phyloP scores from a whole-genome alignment of 2,888 invertebrate species.

The Ametastegia equiseti region DNA sequence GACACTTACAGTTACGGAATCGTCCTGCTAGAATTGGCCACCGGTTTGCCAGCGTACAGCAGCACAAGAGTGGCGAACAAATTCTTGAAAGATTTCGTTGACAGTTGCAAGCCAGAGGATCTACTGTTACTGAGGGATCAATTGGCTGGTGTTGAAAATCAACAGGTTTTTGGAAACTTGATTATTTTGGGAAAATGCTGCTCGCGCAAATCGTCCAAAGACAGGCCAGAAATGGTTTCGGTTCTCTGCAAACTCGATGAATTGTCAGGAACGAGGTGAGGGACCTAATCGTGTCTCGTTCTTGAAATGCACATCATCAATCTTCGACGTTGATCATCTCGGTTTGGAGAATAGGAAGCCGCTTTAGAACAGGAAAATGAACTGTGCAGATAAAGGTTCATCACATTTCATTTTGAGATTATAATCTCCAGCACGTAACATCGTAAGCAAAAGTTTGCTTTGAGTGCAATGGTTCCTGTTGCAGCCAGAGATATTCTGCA shows the following conservation, averaged over 20 bases:
- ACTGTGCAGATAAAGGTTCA: too few relatives aligned
- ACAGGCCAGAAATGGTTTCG: constrained; percentile 87
- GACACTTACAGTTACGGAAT: constrained; percentile 97
- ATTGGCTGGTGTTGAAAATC: constrained; percentile 76
- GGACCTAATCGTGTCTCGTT: too few relatives aligned
- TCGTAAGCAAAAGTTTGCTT: too few relatives aligned
- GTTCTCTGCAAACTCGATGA: constrained; percentile 78
- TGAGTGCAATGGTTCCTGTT: too few relatives aligned
- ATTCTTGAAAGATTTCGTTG: constrained; percentile 81
- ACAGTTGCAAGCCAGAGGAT: constrained; percentile 71
- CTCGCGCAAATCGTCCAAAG: constrained; percentile 80
- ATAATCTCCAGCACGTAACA: too few relatives aligned
- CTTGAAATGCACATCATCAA: too few relatives aligned
- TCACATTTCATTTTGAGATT: too few relatives aligned
- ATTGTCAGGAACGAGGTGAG: too few relatives aligned
- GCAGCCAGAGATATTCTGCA: too few relatives aligned
- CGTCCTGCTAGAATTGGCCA: constrained; percentile 90
- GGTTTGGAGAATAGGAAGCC: too few relatives aligned
- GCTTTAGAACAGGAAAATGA: too few relatives aligned
- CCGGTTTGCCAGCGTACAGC: constrained; percentile 84
- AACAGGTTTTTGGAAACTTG: constrained; percentile 79
- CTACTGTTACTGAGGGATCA: constrained; percentile 75
- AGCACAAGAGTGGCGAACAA: constrained; percentile 76
- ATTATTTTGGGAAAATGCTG: constrained; percentile 84
- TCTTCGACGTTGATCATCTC: too few relatives aligned